Conservation (phyloP, 2,113 vertebrate species). For the Illadopsis cleaveri region DNA sequence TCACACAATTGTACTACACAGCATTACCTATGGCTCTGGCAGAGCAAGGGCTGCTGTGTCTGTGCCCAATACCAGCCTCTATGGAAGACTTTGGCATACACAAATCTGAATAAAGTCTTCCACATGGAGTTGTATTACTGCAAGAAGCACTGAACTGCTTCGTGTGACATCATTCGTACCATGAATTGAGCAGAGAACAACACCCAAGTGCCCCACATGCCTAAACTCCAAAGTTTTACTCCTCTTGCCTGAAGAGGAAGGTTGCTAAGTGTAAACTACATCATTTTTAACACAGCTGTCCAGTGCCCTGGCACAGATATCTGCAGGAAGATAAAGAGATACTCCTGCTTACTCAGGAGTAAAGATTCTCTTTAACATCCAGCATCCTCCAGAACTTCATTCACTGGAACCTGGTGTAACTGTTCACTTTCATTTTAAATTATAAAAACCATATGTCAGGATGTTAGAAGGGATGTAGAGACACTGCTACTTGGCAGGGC, state of each 20-base stretch:
- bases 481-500: background rate
- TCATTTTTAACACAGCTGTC: background rate
- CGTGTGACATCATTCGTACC: background rate
- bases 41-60: background rate
- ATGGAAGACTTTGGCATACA: background rate
- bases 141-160: background rate
- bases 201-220: background rate
- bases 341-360: background rate
- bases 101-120: background rate
- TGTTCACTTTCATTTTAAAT: background rate
- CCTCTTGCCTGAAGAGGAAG: background rate
- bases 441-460: background rate
- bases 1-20: background rate
- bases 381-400: background rate
- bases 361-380: background rate
- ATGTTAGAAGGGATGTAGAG: background rate
- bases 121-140: fast-evolving
- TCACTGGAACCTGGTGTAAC: background rate
- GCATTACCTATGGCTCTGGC: background rate
- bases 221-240: background rate
- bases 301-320: background rate
- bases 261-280: background rate
- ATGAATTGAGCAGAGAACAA: background rate
- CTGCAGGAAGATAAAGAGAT: background rate
- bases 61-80: background rate